phyloP scores from a whole-genome alignment of 2,797 vertebrate species.

The Enteromius trimaculatus region DNA sequence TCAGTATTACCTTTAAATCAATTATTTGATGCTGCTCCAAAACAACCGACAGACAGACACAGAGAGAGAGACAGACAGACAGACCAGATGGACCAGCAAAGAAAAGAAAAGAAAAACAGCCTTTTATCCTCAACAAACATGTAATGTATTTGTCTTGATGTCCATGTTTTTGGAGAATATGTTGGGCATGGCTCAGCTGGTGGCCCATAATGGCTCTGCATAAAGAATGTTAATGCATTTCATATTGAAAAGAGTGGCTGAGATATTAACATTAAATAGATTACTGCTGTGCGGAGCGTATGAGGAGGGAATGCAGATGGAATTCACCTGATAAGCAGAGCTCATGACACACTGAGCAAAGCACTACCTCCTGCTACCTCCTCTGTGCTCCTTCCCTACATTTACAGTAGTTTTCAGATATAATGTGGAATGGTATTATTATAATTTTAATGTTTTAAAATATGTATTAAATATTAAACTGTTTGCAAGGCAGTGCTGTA shows the following conservation, averaged over 20 bases:
- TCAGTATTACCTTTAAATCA: too few relatives aligned
- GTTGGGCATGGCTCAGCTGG: slow-evolving; percentile 41
- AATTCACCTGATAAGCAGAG: slow-evolving; percentile 32
- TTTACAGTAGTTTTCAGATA: neutral
- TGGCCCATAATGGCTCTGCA: slow-evolving; percentile 5
- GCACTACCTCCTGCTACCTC: neutral
- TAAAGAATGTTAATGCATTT: slow-evolving; percentile 52
- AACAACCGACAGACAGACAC: neutral
- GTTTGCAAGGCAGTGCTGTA: neutral
- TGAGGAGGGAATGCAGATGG: slow-evolving; percentile 48
- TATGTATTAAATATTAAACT: neutral
- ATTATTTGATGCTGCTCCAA: neutral
- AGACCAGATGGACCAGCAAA: neutral
- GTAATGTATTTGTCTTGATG: slow-evolving; percentile 20
- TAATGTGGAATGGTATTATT: neutral
- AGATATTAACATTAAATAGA: slow-evolving; percentile 57
- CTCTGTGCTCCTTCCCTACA: neutral
- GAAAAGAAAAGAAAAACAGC: neutral
- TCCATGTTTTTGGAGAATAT: slow-evolving; percentile 43
- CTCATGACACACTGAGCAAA: slow-evolving; percentile 23
- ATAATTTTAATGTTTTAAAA: neutral
- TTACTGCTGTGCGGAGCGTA: slow-evolving; percentile 24
- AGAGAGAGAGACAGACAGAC: neutral
- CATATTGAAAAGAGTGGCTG: slow-evolving; percentile 48
- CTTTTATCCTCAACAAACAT: neutral